phyloP scores from a whole-genome alignment of 2,113 vertebrate species.

The Oreochromis aureus region DNA sequence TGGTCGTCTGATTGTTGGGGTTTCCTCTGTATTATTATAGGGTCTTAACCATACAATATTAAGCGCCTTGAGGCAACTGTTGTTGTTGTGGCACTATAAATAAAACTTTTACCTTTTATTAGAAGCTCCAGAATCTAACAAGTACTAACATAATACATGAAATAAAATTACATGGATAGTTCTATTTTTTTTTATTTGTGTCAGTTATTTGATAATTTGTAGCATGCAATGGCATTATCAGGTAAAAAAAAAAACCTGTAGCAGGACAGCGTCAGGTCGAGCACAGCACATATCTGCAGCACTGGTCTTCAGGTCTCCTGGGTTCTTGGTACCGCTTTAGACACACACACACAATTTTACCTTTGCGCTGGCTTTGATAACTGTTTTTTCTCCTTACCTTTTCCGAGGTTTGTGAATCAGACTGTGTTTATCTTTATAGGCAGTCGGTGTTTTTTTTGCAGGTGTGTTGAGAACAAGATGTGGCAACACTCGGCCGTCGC shows the following conservation, averaged over 20 bases:
- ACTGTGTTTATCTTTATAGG: neutral
- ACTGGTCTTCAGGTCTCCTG: neutral
- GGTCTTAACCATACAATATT: neutral
- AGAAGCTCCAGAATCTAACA: neutral
- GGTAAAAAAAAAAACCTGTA: neutral
- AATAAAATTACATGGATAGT: neutral
- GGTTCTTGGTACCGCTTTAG: neutral
- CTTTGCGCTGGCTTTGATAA: neutral
- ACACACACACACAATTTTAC: rapidly evolving
- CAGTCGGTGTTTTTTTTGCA: neutral
- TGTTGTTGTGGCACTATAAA: neutral
- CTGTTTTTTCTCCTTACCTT: neutral
- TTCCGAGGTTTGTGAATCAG: neutral
- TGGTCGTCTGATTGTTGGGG: neutral
- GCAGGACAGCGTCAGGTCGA: neutral
- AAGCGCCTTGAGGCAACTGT: neutral
- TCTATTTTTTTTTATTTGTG: neutral
- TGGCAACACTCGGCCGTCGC: conserved; percentile 32
- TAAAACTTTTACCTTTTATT: neutral
- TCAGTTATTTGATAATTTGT: neutral
- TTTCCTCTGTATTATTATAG: neutral
- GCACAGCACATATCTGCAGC: neutral
- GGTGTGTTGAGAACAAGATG: neutral
- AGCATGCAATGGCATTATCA: neutral
- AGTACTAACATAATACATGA: neutral